phyloP scores from a whole-genome alignment of 2,888 invertebrate species.

The Acleris sparsana region DNA sequence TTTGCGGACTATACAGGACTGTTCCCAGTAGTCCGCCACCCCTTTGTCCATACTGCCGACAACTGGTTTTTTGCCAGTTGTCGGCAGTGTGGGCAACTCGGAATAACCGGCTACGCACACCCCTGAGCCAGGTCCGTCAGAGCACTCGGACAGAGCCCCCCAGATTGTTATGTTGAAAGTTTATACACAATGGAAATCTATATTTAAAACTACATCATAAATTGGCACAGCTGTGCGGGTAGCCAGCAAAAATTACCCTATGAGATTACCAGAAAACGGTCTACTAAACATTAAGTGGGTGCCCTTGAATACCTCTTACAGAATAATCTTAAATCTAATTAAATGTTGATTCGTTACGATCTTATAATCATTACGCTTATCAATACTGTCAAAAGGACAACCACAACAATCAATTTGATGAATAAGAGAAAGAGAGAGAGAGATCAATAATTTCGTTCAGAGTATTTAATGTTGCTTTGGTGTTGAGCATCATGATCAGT shows the following conservation, averaged over 20 bases:
- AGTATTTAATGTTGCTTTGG: constrained; percentile 13
- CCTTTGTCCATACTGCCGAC: too few relatives aligned
- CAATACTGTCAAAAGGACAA: constrained; percentile 25
- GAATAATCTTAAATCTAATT: constrained; percentile 23
- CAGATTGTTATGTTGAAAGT: too few relatives aligned
- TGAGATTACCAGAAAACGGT: not conserved
- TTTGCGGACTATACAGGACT: too few relatives aligned
- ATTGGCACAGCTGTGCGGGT: too few relatives aligned
- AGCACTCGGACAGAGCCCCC: too few relatives aligned
- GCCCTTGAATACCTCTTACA: constrained; percentile 24
- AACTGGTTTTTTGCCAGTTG: too few relatives aligned
- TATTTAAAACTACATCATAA: too few relatives aligned
- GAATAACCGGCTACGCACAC: too few relatives aligned
- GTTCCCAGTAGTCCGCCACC: too few relatives aligned
- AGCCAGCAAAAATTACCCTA: not conserved
- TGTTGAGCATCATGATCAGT: constrained; percentile 26
- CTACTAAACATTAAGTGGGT: constrained; percentile 8
- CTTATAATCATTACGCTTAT: constrained; percentile 12
- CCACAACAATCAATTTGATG: constrained; percentile 13
- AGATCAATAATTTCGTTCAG: constrained; percentile 21
- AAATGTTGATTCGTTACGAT: constrained; percentile 17
- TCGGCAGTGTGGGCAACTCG: too few relatives aligned
- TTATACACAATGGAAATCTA: too few relatives aligned
- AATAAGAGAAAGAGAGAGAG: constrained; percentile 2
- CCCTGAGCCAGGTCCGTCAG: too few relatives aligned